phyloP scores from a whole-genome alignment of 2,797 vertebrate genomes.

The Sus cebifrons region DNA sequence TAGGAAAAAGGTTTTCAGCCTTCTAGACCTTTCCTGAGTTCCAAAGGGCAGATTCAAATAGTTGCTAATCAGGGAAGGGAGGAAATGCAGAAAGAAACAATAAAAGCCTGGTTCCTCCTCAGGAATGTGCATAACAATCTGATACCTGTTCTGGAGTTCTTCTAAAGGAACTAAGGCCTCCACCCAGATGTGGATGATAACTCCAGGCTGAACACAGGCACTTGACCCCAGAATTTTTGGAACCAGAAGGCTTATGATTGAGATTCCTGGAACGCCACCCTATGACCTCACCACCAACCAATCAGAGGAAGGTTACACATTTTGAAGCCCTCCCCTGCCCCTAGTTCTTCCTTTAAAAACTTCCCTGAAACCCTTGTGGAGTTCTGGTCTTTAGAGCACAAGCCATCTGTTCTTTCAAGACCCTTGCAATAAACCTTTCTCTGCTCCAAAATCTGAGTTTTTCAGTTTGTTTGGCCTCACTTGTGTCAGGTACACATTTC shows the following conservation, averaged over 20 bases:
- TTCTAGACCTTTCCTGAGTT: not conserved
- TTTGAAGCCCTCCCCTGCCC: not conserved
- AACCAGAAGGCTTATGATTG: not conserved
- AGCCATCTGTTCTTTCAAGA: not conserved
- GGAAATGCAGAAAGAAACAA: not conserved
- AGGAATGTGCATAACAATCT: not conserved
- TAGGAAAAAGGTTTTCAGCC: not conserved
- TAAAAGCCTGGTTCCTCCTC: not conserved
- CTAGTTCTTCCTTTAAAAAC: not conserved
- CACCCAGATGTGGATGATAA: not conserved
- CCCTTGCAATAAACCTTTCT: not conserved
- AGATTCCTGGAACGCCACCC: not conserved
- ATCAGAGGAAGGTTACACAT: not conserved
- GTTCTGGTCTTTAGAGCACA: not conserved
- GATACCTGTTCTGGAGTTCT: not conserved
- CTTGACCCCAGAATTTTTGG: not conserved
- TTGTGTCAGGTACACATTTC: not conserved
- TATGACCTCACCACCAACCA: not conserved
- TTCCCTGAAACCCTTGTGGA: not conserved
- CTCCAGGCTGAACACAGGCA: not conserved
- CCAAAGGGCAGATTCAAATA: not conserved
- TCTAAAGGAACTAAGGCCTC: not conserved
- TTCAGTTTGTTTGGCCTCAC: not conserved
- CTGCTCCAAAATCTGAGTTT: not conserved
- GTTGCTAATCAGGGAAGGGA: not conserved